phyloP scores from a whole-genome alignment of 2,888 invertebrate genomes.

The Ophion ventricosus region DNA sequence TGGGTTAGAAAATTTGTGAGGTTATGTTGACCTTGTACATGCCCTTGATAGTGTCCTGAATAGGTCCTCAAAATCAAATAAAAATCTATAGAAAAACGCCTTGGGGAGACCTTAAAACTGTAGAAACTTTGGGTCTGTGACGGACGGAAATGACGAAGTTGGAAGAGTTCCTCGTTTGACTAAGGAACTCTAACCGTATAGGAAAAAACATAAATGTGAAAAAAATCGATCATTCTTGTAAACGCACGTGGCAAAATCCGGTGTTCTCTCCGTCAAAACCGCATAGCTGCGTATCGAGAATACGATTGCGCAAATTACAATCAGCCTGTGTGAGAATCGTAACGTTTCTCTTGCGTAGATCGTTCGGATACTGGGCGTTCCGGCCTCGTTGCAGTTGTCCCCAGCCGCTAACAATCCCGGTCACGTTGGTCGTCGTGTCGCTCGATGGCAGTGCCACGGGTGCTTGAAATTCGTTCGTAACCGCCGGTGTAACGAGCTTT shows the following conservation, averaged over 20 bases:
- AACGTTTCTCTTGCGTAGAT: constrained; percentile 54
- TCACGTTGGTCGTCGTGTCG: constrained; percentile 52
- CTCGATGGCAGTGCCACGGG: constrained; percentile 63
- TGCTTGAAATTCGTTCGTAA: constrained; percentile 49
- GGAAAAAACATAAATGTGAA: too few species aligned
- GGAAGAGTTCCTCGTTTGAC: too few species aligned
- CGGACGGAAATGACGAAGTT: too few species aligned
- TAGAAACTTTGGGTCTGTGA: too few species aligned
- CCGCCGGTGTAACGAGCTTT: constrained; percentile 59
- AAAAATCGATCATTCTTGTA: background rate
- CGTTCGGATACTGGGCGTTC: constrained; percentile 46
- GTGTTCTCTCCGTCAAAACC: constrained; percentile 53
- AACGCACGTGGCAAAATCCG: constrained; percentile 67
- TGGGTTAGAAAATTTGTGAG: too few species aligned
- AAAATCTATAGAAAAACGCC: too few species aligned
- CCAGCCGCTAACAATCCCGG: constrained; percentile 66
- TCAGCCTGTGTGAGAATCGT: constrained; percentile 61
- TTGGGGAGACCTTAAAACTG: too few species aligned
- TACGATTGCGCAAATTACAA: constrained; percentile 48
- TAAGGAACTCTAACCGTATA: too few species aligned
- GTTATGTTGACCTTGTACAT: too few species aligned
- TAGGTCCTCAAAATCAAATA: too few species aligned
- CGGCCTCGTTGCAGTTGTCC: constrained; percentile 43
- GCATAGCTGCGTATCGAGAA: constrained; percentile 66
- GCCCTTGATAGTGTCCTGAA: too few species aligned